A percentile compares a stretch with the other conserved stretches of the same genome.
phyloP scores from a whole-genome alignment of 1,140 invertebrate species.

The Trachymyrmex cornetzi region DNA sequence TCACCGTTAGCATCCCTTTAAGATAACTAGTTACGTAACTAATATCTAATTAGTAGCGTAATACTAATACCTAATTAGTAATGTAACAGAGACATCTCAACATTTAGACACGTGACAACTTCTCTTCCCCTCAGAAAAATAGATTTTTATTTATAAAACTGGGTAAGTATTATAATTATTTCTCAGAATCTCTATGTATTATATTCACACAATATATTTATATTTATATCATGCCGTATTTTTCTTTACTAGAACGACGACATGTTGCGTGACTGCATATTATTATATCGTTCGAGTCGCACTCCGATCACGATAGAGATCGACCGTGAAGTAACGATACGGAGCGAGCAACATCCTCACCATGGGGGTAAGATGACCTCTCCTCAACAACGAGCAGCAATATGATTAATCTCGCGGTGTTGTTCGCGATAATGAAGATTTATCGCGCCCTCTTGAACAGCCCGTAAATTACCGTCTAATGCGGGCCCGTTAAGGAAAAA shows the following conservation, averaged over 20 bases:
- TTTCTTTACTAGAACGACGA: not conserved
- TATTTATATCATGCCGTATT: not conserved
- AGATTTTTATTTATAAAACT: not conserved
- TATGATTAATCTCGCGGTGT: constrained; percentile 59
- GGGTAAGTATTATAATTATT: too few relatives aligned
- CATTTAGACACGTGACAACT: not conserved
- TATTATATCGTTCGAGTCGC: not conserved
- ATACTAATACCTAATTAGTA: too few relatives aligned
- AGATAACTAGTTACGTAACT: too few relatives aligned
- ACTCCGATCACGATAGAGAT: not conserved
- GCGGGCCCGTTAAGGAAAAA: constrained; percentile 46
- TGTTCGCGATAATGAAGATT: constrained; percentile 39
- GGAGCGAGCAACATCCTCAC: not conserved
- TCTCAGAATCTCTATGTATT: too few relatives aligned
- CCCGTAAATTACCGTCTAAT: constrained; percentile 54
- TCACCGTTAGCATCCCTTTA: too few relatives aligned
- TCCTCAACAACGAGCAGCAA: constrained; percentile 13
- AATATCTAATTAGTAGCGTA: too few relatives aligned
- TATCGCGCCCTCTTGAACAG: constrained; percentile 37
- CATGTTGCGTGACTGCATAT: constrained; percentile 3
- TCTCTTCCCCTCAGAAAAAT: not conserved
- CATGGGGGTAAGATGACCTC: not conserved
- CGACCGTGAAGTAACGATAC: constrained; percentile 26
- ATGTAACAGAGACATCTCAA: not conserved
- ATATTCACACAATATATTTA: too few relatives aligned